Percentiles rank a stretch among this genome's conserved stretches.
phyloP scores from a whole-genome alignment of 2,888 invertebrate species.

The Nephrotoma guestfalica region DNA sequence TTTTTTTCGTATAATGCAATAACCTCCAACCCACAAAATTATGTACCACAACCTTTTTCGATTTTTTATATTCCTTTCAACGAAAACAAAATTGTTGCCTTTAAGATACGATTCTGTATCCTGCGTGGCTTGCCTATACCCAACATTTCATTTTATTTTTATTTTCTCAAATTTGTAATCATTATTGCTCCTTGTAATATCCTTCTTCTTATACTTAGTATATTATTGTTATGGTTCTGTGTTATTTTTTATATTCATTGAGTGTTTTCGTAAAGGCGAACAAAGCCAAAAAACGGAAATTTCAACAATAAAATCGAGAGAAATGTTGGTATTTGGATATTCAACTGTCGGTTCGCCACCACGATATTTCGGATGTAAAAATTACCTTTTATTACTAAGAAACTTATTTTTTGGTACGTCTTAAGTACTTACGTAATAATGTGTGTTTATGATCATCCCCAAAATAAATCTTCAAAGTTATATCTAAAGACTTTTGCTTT shows the following conservation, averaged over 20 bases:
- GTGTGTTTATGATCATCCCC: neutral
- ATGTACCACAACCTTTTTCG: neutral
- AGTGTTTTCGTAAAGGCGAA: neutral
- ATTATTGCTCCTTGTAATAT: neutral
- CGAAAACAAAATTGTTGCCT: neutral
- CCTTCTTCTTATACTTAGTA: neutral
- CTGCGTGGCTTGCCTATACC: neutral
- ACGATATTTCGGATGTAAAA: neutral
- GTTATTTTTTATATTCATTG: neutral
- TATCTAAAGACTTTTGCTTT: neutral
- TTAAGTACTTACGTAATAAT: neutral
- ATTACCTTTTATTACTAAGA: neutral
- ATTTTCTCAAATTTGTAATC: neutral
- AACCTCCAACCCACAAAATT: neutral
- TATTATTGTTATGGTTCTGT: neutral
- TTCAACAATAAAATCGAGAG: neutral
- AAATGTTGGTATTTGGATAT: neutral
- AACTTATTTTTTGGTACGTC: neutral
- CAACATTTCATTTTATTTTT: neutral
- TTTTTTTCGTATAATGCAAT: neutral
- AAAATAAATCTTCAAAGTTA: neutral
- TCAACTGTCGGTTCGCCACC: neutral
- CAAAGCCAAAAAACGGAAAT: neutral
- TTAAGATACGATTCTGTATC: neutral
- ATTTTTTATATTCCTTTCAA: neutral